Base-by-base conservation (phyloP, 2,888 invertebrate species). In the Sesia bembeciformis region DNA sequence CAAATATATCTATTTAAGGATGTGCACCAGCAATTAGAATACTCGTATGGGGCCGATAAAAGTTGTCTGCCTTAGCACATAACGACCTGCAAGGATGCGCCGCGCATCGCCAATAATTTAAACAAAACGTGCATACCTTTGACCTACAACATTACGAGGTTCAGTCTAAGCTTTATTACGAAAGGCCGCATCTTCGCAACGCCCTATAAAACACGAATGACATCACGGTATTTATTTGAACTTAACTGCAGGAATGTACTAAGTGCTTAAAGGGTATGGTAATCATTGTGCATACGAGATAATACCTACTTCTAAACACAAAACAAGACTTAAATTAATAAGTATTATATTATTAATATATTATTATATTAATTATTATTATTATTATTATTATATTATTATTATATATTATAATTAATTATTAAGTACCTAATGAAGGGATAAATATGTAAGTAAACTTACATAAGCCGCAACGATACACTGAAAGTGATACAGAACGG, bases 51-150 rank as follows among this genome's bases (percentile, higher is more conserved):
- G 46, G 46, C 8, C 46, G 46, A 50, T 73, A 76, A 78, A 78
- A 79, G 80, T 78, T 78, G 80, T 72, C 78, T 70, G 54, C 81
- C 81, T 81, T 81, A 79, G 76, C 81, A 81, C 69, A 74, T 53
- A 61, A 56, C 49, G 49, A 49, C 56, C 62, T 60, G 63, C 74
- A 69, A 73, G 73, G 81, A 82, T 79, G 74, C 67, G 63, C 64
- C 57, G 57, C 57, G 64, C 60, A 70, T 70, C 64, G 40, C 63
- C 63, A 61, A 62, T 63, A 61, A 61, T 58, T 58, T 62, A 77
- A 77, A 78, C 74, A 73, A 75, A 78, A 75, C 79, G 76, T 79
- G 77, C 68, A 71, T 75, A 81, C 82, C 80, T 82, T 76, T 81
- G 80, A 81, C 80, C 81, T 75, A 50, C 40, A 40, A 6, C 42